phyloP scores from a whole-genome alignment of 30 jellyfish, hydroid and myxozoan species.

The Pelagia noctiluca region DNA sequence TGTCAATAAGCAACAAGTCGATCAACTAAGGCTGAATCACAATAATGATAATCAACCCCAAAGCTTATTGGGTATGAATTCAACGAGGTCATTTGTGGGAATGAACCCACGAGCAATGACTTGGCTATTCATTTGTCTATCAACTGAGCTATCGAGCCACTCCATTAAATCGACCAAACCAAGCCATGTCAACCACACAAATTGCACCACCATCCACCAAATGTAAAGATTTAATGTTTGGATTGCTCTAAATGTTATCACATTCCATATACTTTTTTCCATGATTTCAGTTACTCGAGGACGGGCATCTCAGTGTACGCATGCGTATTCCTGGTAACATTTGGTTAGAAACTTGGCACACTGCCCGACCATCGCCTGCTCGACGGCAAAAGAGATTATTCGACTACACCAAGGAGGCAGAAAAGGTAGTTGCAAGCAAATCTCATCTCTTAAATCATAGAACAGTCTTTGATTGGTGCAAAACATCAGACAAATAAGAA shows the following conservation, averaged over 20 bases:
- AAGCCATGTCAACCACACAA: too few relatives aligned
- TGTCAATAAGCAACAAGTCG: too few relatives aligned
- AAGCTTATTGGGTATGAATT: too few relatives aligned
- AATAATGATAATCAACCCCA: too few relatives aligned
- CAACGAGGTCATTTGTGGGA: too few relatives aligned
- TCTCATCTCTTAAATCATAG: not conserved
- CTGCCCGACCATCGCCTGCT: conserved; percentile 82
- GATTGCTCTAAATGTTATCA: not conserved
- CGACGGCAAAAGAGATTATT: conserved; percentile 85
- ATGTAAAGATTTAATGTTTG: too few relatives aligned
- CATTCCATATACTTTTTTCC: not conserved
- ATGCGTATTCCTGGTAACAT: conserved; percentile 97
- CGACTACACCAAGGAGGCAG: conserved; percentile 97
- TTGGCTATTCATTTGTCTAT: too few relatives aligned
- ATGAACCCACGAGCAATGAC: too few relatives aligned
- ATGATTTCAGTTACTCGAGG: conserved; percentile 56
- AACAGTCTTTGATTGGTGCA: not conserved
- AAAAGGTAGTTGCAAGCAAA: conserved; percentile 59
- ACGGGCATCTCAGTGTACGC: conserved; percentile 94
- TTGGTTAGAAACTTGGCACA: conserved; percentile 90
- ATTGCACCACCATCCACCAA: too few relatives aligned
- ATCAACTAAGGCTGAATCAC: too few relatives aligned
- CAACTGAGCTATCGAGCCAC: too few relatives aligned
- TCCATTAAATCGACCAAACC: too few relatives aligned
- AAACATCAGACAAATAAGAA: not conserved